Conservation (phyloP, 2,888 invertebrate genomes). For the Lampropteryx suffumata region DNA sequence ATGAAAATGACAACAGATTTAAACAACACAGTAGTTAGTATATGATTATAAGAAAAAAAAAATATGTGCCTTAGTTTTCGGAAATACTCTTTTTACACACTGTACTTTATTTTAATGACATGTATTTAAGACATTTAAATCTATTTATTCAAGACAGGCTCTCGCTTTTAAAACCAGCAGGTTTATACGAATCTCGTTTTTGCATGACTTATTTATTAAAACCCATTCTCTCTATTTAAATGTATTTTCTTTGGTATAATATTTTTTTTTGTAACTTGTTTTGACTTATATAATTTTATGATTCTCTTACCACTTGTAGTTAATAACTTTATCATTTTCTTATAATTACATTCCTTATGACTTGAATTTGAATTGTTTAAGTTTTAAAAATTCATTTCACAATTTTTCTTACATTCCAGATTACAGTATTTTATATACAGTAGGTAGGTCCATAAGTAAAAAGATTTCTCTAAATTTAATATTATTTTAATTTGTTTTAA, state of each 20-base stretch:
- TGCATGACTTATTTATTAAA: constrained; percentile 13
- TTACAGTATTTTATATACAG: constrained; percentile 47
- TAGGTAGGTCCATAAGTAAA: too few relatives aligned
- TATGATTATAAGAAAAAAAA: too few relatives aligned
- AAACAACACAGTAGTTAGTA: too few relatives aligned
- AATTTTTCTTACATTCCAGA: constrained; percentile 53
- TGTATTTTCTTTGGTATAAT: too few relatives aligned
- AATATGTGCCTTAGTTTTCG: neutral
- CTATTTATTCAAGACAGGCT: too few relatives aligned
- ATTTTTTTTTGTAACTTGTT: too few relatives aligned
- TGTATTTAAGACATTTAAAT: too few relatives aligned
- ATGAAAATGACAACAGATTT: too few relatives aligned
- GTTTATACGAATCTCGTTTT: constrained; percentile 20
- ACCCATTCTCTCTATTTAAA: constrained; percentile 13
- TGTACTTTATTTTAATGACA: neutral
- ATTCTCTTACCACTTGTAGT: neutral
- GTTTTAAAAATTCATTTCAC: constrained; percentile 27
- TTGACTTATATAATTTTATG: neutral
- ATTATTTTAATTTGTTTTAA: neutral
- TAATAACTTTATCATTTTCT: constrained; percentile 4
- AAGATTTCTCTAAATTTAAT: constrained; percentile 1
- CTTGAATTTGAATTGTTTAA: constrained; percentile 28
- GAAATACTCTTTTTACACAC: constrained; percentile 1
- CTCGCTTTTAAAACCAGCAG: neutral
- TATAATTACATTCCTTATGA: constrained; percentile 33